phyloP scores from a whole-genome alignment of 2,113 vertebrate genomes.

The Tragelaphus buxtoni region DNA sequence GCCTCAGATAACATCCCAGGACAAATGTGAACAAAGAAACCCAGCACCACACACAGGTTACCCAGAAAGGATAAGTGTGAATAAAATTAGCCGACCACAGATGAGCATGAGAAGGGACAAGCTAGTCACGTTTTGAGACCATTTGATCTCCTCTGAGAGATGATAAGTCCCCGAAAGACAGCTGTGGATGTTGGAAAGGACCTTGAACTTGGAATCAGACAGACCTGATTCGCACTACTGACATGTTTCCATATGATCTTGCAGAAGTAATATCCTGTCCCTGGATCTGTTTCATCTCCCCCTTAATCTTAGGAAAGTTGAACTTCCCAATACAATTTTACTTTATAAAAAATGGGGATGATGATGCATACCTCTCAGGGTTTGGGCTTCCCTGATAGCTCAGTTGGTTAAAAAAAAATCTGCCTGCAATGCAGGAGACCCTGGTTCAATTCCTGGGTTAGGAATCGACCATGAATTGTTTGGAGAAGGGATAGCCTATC shows the following conservation, averaged over 20 bases:
- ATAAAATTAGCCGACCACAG: not conserved
- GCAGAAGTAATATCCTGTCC: not conserved
- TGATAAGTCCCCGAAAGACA: not conserved
- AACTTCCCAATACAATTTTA: not conserved
- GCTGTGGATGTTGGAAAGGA: not conserved
- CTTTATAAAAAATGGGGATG: not conserved
- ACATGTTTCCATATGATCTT: not conserved
- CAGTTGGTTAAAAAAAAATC: not conserved
- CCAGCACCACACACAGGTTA: not conserved
- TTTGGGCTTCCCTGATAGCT: not conserved
- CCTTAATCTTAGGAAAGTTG: not conserved
- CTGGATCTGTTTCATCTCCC: not conserved
- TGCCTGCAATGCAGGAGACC: fast-evolving
- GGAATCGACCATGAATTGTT: not conserved
- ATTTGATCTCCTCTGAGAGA: slow-evolving; percentile 3
- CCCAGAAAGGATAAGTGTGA: not conserved
- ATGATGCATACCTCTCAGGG: not conserved
- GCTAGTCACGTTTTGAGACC: not conserved
- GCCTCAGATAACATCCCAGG: not conserved
- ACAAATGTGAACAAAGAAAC: not conserved
- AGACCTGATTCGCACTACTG: not conserved
- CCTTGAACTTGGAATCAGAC: not conserved
- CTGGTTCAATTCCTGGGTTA: fast-evolving
- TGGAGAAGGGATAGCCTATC: not conserved
- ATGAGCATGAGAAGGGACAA: not conserved